Conservation (phyloP, 2,797 vertebrate genomes). For the Manis javanica region DNA sequence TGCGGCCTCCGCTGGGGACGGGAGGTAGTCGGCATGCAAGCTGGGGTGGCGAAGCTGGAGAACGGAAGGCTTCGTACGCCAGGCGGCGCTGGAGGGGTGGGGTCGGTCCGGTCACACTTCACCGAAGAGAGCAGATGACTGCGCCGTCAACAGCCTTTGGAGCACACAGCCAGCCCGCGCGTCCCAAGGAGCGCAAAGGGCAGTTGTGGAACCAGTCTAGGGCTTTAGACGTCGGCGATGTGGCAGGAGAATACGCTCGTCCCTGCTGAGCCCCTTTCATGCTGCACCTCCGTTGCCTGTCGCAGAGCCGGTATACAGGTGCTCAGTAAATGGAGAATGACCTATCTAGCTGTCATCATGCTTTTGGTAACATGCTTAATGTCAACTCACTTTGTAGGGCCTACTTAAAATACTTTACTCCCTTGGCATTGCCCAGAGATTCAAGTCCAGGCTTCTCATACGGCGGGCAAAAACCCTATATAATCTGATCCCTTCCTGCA, state of each 20-base stretch:
- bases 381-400: neutral
- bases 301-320: fast-evolving
- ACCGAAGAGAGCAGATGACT: fast-evolving
- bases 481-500: neutral
- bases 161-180: fast-evolving
- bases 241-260: no score
- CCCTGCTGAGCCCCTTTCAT: neutral
- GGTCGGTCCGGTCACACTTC: fast-evolving
- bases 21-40: fast-evolving
- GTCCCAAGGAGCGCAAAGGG: fast-evolving
- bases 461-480: neutral
- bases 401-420: neutral
- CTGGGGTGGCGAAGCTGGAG: no score
- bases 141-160: neutral
- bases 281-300: neutral
- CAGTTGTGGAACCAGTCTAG: no score
- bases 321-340: no score
- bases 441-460: neutral
- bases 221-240: neutral
- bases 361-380: neutral
- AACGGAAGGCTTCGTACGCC: fast-evolving
- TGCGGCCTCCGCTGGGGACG: fast-evolving
- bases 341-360: no score
- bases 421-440: neutral
- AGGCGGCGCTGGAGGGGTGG: no score